Evolutionary conservation across 2,888 invertebrate genomes (phyloP), one percentile per base, ranked within the genome.

Genomic region (Lordiphosa andalusiaca): DNA sequence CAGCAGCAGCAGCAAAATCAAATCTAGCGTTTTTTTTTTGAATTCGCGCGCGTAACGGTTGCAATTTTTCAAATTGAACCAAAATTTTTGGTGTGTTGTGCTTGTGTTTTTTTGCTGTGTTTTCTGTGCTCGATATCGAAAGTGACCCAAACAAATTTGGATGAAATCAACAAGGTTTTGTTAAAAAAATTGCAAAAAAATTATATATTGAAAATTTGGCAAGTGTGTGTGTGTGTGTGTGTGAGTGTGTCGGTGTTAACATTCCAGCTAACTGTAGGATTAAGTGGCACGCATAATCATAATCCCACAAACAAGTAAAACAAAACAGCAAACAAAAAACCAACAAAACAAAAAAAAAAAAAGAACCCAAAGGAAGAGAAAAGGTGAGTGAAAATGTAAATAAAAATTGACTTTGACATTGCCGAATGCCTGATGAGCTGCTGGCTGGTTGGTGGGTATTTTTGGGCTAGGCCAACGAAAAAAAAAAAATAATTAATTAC

Each of bases 401-500:
- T 44, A 44, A 25, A 44, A 44, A 44, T 30, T 30, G 9, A 30
- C 13, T 44, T 44, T 44, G 44, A 44, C 44, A 44, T 44, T 44
- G 44, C 30, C 30, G 30, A 30, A 30, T 30, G 44, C 44, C 30
- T 30, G 30, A 44, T 44, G 30, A 44, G 42, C 25, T 25, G 41
- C 12, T 40, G 10, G 21, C 6, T 6, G 21, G 12, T 9, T 4
- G 44, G 16, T 7, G 25, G 44, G 30, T 44, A 44, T 44, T 44
- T 44, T 44, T 12, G 44, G 44, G 33, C 44, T 44, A 44, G 44
- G 33, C 25, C 33, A 9, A 13, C 13, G 12, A 16, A 41, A 23
- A 23, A 25, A 10, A 41, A 33, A 40, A 62, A 54, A 53, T 64
- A 62, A 63, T 63, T 62, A 62, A 62, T 62, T 63, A 62, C 54